A percentile compares a stretch with the other conserved stretches of the same genome.
These are phyloP conservation scores for Megamerina dolium DNA, from an alignment of 2,888 invertebrate species.

Conservation along the genomic window DNA sequence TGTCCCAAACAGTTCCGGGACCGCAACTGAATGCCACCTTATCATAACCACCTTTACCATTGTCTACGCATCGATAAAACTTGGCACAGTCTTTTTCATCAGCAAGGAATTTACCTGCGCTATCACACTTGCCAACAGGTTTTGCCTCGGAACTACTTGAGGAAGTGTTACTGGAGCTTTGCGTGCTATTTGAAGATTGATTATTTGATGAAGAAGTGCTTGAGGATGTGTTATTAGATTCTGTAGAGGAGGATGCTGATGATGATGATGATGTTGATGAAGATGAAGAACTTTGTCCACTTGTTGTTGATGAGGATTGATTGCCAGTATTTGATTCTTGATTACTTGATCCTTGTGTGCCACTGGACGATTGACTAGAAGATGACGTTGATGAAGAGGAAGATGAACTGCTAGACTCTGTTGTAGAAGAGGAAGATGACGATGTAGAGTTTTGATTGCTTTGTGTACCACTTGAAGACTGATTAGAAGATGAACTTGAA, in stretches of 20 bases:
- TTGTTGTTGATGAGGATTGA: not conserved
- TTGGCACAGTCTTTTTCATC: conserved; percentile 53
- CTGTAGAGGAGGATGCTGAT: not conserved
- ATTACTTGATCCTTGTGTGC: not conserved
- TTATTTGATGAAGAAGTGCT: conserved; percentile 8
- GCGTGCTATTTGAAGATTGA: conserved; percentile 9
- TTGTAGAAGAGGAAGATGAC: conserved; percentile 5
- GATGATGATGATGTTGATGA: not conserved
- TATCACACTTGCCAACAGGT: conserved; percentile 28
- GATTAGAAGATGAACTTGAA: conserved; percentile 1
- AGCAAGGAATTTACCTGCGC: conserved; percentile 44
- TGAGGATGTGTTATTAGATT: not conserved
- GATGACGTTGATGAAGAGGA: not conserved
- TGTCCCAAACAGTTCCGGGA: conserved; percentile 58
- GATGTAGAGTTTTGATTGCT: not conserved
- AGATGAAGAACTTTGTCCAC: not conserved
- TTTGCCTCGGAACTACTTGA: conserved; percentile 18
- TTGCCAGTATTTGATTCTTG: not conserved
- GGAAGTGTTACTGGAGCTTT: not conserved
- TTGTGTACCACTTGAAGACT: not conserved
- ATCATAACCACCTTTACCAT: conserved; percentile 49
- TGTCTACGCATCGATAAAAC: conserved; percentile 56
- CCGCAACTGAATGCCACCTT: conserved; percentile 54
- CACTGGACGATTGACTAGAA: not conserved
- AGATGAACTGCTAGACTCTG: conserved; percentile 5